Percentiles rank a stretch among this genome's conserved stretches.
Conservation (phyloP, 2,888 invertebrate species). For the Acrobasis consociella region DNA sequence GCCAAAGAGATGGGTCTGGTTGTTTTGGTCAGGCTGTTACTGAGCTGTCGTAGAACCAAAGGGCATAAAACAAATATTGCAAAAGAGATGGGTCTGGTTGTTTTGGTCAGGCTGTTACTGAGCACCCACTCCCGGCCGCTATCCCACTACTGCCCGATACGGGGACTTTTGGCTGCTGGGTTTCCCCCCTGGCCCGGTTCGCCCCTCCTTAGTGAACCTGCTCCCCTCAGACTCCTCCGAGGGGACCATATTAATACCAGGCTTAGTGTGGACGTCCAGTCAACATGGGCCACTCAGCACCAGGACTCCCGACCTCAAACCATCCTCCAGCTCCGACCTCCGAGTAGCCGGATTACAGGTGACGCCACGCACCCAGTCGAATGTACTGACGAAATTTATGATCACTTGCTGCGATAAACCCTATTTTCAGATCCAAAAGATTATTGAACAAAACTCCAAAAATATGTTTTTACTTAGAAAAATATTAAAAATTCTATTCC, state of each 20-base stretch:
- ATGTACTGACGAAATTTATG: constrained; percentile 44
- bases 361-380: constrained; percentile 66
- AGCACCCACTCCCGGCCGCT: constrained; percentile 97
- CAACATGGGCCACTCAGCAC: constrained; percentile 80
- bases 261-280: constrained; percentile 98
- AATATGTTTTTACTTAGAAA: no score
- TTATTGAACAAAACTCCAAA: no score
- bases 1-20: constrained; percentile 78
- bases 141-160: constrained; percentile 99
- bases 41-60: no score
- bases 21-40: constrained; percentile 90
- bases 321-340: constrained; percentile 87
- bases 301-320: constrained; percentile 88
- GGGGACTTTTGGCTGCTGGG: constrained; percentile 99
- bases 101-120: constrained; percentile 91
- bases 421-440: constrained; percentile 17
- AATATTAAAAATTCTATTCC: no score
- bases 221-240: constrained; percentile 89
- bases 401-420: neutral
- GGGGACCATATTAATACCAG: constrained; percentile 97
- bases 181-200: constrained; percentile 99
- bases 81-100: constrained; percentile 79
- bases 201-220: constrained; percentile 97
- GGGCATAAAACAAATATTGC: no score
- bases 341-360: constrained; percentile 94